Conservation (phyloP, 2,113 vertebrate genomes). For the Periophthalmodon schlosseri region DNA sequence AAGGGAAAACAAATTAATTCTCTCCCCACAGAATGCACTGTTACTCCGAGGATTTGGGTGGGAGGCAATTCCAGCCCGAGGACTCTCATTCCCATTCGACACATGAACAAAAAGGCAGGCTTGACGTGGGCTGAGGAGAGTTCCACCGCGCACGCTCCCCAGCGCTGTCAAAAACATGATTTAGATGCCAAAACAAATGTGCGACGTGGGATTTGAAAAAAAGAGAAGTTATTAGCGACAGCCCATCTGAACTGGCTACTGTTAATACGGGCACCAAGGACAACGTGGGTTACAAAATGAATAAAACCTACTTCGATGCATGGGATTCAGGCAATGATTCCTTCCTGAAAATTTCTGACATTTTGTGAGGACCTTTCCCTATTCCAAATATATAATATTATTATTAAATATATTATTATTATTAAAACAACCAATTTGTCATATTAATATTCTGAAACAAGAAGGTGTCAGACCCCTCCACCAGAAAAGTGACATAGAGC, state of each 20-base stretch:
- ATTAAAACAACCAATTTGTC: too few relatives aligned
- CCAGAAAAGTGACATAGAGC: too few relatives aligned
- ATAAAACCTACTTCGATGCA: not conserved
- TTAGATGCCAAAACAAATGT: not conserved
- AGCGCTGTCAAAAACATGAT: constrained; percentile 12
- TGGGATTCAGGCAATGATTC: too few relatives aligned
- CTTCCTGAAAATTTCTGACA: too few relatives aligned
- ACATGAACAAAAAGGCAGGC: constrained; percentile 40
- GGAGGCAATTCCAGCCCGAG: constrained; percentile 50
- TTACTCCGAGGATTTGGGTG: constrained; percentile 45
- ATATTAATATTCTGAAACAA: too few relatives aligned
- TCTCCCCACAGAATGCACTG: constrained; percentile 34
- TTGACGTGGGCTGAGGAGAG: constrained; percentile 20
- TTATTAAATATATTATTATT: too few relatives aligned
- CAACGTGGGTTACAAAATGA: not conserved
- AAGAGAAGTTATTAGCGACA: not conserved
- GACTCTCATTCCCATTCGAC: constrained; percentile 57
- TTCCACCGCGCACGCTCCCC: constrained; percentile 12
- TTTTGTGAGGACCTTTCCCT: too few relatives aligned
- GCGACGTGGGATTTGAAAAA: not conserved
- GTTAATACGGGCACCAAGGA: not conserved
- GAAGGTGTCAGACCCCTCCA: too few relatives aligned
- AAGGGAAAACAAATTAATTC: constrained; percentile 57
- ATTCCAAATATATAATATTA: too few relatives aligned
- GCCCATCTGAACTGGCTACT: not conserved